Conservation (phyloP, 2,113 vertebrate species). For the Maccullochella peelii region DNA sequence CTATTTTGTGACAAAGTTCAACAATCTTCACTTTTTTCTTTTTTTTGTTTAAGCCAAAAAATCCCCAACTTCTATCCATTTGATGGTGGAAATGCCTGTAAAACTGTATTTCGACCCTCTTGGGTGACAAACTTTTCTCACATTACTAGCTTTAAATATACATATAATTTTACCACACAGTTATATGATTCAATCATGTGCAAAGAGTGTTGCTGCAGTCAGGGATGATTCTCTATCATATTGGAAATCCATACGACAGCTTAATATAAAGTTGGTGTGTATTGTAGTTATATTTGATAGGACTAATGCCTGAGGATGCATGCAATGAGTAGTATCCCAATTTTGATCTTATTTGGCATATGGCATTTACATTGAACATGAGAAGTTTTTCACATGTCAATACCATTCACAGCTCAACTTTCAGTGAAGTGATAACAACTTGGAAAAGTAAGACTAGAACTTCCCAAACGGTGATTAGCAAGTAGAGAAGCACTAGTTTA, state of each 20-base stretch:
- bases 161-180: neutral
- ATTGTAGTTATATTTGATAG: no score
- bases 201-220: neutral
- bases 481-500: constrained; percentile 19
- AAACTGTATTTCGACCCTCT: neutral
- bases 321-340: no score
- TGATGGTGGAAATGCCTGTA: neutral
- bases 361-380: neutral
- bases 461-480: constrained; percentile 22
- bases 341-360: neutral
- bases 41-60: neutral
- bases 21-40: neutral
- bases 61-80: no score
- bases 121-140: neutral
- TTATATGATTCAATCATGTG: neutral
- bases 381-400: constrained; percentile 11
- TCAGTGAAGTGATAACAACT: constrained; percentile 8
- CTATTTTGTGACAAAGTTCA: neutral
- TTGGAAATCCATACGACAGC: no score
- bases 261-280: no score
- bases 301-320: no score
- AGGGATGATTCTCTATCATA: no score
- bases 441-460: neutral
- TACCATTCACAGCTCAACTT: constrained; percentile 10
- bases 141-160: neutral